Conservation (phyloP, 2,797 vertebrate genomes). For the Pseudochromis fuscus region DNA sequence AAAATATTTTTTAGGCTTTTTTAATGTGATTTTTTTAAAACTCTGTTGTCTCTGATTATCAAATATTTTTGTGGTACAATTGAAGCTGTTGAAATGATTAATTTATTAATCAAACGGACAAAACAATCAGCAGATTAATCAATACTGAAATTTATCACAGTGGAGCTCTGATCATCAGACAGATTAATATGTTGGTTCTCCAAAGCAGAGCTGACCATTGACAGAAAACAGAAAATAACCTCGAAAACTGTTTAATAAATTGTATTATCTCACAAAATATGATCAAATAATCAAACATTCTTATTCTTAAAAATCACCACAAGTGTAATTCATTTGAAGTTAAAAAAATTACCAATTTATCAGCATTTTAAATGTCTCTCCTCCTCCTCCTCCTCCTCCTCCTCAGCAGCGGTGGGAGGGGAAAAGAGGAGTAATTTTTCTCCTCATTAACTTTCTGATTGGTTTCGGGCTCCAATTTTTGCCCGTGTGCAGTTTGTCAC, state of each 20-base stretch:
- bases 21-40: not conserved
- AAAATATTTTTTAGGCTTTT: no score
- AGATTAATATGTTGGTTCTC: not conserved
- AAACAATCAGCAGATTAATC: not conserved
- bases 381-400: conserved; percentile 76
- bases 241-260: not conserved
- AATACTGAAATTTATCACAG: not conserved
- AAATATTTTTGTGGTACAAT: not conserved
- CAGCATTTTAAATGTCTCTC: conserved; percentile 12
- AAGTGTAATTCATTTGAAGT: not conserved
- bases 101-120: not conserved
- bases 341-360: not conserved
- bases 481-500: conserved; percentile 95
- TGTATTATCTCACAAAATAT: not conserved
- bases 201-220: not conserved
- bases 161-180: not conserved
- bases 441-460: conserved; percentile 99
- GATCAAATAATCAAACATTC: not conserved
- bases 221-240: not conserved
- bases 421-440: conserved; percentile 92
- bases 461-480: conserved; percentile 95
- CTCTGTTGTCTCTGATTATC: not conserved
- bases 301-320: not conserved
- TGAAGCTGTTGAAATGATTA: not conserved
- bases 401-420: conserved; percentile 60